Base-by-base conservation (phyloP, 1,140 invertebrate species). In the Tribolium madens region DNA sequence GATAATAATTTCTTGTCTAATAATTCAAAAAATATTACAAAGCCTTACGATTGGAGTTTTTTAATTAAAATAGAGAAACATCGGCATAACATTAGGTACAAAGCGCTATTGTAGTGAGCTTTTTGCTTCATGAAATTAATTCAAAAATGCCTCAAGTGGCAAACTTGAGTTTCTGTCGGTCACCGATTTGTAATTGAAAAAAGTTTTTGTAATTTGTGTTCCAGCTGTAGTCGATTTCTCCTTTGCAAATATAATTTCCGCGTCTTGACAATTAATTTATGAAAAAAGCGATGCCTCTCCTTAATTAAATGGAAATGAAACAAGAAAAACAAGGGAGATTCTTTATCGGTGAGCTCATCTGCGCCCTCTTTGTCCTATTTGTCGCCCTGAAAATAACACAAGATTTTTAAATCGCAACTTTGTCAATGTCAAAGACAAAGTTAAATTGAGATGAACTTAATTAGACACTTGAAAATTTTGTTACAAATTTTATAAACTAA, bases 291-390 rank as follows among this genome's bases (percentile, higher is more conserved):
- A 64, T 64, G 57, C 31, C n/a, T 64, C 31, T 64, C 31, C 31
- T 64, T 64, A 64, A 64, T 64, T 64, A 64, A 64, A 64, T 64
- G 57, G 26, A 64, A 64, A 64, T 64, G 57, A 64, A 64, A 64
- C 57, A 31, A 72, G 42, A 48, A 71, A 71, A 71, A 50, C 69
- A 71, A 17, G 70, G 70, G 46, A 52, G 70, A 72, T 72, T 50
- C 70, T 48, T 72, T 72, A 72, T 72, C 70, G 15, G 42, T 6
- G 13, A 71, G 42, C 42, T 70, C 68, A 47, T 47, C 15, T 52
- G 26, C 18, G 68, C 21, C 21, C 21, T 26, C n/a, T n/a, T n/a
- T n/a, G n/a, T 64, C 57, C 57, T 33, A 64, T 64, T 64, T 64
- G 57, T 64, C 57, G 57, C 26, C 33, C 36, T 64, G 69, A 46